These are phyloP conservation scores for Drosophila falleni DNA, from an alignment of 2,888 invertebrate genomes.

Conservation along the genomic window DNA sequence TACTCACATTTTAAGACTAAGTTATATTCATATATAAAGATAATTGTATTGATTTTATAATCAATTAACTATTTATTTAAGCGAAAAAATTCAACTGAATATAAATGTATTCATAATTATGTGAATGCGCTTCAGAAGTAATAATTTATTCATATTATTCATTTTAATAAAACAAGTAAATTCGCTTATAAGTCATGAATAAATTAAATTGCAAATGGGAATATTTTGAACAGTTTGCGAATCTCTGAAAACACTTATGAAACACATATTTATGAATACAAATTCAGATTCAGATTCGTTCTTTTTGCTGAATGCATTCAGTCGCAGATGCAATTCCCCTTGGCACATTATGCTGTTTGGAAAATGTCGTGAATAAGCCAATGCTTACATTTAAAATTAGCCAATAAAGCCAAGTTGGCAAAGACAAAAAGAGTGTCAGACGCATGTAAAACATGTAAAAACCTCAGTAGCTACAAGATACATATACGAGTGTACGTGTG, in stretches of 20 bases:
- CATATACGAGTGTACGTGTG: not conserved
- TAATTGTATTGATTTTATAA: not conserved
- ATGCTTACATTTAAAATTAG: slow-evolving; percentile 25
- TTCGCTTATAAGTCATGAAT: slow-evolving; percentile 1
- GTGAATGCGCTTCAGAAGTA: not conserved
- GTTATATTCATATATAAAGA: not conserved
- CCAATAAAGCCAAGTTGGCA: slow-evolving; percentile 4
- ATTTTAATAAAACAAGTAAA: not conserved
- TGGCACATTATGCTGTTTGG: not conserved
- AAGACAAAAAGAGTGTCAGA: slow-evolving; percentile 1
- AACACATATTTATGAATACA: slow-evolving; percentile 16
- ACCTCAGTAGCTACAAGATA: slow-evolving; percentile 21
- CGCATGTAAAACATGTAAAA: slow-evolving; percentile 8
- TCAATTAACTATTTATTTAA: not conserved
- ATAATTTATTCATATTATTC: not conserved
- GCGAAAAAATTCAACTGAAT: not conserved
- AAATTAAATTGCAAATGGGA: not conserved
- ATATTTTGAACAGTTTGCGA: not conserved
- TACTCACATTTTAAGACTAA: not conserved
- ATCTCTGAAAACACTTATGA: slow-evolving; percentile 1
- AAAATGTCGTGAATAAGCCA: slow-evolving; percentile 20
- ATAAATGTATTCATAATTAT: not conserved
- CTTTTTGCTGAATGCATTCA: slow-evolving; percentile 17
- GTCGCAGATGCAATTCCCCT: not conserved
- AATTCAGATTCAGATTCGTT: not conserved